Percentiles rank a stretch among this genome's conserved stretches.
Conservation (phyloP, 2,113 vertebrate species). For the Nyctereutes procyonoides region DNA sequence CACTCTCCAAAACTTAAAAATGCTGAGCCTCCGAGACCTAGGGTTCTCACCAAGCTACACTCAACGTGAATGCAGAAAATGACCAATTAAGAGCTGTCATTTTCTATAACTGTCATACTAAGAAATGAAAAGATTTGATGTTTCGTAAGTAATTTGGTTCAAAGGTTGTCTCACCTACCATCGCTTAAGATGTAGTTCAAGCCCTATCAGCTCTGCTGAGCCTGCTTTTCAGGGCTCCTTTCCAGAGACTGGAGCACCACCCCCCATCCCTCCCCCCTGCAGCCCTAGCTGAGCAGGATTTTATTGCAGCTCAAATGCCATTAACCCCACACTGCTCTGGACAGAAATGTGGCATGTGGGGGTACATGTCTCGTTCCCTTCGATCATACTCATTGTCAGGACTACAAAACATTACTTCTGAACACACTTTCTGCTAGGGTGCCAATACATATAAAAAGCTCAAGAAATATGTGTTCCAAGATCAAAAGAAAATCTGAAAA, state of each 20-base stretch:
- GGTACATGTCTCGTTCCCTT: not conserved
- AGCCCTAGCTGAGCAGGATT: not conserved
- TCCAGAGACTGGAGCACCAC: rapidly evolving
- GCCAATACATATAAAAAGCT: not conserved
- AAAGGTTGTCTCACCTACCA: not conserved
- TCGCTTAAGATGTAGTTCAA: not conserved
- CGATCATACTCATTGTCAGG: not conserved
- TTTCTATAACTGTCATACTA: not conserved
- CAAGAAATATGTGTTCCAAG: not conserved
- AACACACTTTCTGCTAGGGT: not conserved
- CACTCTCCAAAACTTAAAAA: slow-evolving; percentile 26
- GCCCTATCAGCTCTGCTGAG: not conserved
- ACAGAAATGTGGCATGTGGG: not conserved
- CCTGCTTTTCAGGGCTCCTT: not conserved
- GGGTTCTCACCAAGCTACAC: not conserved
- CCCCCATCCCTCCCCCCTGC: not conserved
- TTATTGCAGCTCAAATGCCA: not conserved
- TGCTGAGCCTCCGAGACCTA: not conserved
- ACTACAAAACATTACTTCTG: not conserved
- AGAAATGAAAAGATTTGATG: not conserved
- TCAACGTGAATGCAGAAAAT: not conserved
- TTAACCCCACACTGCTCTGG: not conserved
- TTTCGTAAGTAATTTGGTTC: not conserved
- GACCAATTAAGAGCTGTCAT: not conserved
- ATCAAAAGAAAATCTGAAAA: not conserved